A percentile compares a stretch with the other conserved stretches of the same genome.
Evolutionary conservation across 2,113 vertebrate genomes (phyloP).

Genomic region (Mastomys natalensis): DNA sequence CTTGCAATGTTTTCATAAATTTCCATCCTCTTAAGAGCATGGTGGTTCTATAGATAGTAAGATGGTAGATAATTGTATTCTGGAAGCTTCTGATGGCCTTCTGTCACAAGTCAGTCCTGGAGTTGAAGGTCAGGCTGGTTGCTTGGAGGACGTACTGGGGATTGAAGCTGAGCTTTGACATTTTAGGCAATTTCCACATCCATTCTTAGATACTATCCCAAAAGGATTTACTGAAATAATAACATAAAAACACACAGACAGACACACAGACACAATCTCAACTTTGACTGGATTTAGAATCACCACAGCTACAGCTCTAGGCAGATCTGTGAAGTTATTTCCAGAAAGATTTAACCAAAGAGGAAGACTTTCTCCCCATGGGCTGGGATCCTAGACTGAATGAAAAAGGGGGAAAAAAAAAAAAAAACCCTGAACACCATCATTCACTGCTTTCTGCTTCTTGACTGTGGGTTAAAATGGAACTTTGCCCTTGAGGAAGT

Average conservation of each 20-base stretch:
- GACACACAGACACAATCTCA: neutral
- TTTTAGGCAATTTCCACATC: neutral
- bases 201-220: neutral
- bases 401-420: neutral
- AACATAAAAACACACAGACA: neutral
- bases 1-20: constrained; percentile 4
- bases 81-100: neutral
- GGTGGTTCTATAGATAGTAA: neutral
- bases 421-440: neutral
- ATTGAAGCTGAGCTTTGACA: neutral
- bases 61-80: neutral
- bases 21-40: neutral
- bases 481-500: neutral
- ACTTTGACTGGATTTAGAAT: neutral
- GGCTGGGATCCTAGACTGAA: neutral
- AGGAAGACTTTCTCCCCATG: neutral
- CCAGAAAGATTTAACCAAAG: neutral
- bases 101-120: neutral
- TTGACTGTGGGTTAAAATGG: neutral
- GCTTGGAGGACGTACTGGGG: neutral
- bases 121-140: neutral
- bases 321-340: neutral
- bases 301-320: neutral
- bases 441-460: neutral
- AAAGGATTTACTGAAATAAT: neutral